Evolutionary conservation across 2,113 vertebrate genomes (phyloP).

Genomic region (Notarius quadriscutis): DNA sequence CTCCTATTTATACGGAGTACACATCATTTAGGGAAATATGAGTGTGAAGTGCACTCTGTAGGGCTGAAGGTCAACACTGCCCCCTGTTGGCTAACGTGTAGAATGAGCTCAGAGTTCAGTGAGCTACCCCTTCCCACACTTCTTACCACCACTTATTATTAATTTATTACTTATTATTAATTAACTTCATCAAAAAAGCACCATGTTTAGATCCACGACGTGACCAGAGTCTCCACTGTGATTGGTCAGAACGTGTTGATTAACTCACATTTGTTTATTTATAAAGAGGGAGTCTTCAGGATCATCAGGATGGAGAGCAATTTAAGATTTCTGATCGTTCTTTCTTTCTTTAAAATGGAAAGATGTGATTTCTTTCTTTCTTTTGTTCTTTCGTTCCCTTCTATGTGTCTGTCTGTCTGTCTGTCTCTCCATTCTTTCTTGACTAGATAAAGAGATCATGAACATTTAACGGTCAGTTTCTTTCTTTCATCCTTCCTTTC

Average conservation of each 20-base stretch:
- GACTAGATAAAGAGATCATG: background rate
- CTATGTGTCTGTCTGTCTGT: background rate
- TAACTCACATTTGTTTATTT: background rate
- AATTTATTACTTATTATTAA: background rate
- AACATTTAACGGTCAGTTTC: too few relatives aligned
- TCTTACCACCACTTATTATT: too few relatives aligned
- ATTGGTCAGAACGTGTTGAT: background rate
- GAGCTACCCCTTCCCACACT: background rate
- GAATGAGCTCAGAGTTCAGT: background rate
- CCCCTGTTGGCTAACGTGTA: conserved; percentile 5
- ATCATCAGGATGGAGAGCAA: background rate
- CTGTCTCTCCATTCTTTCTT: background rate
- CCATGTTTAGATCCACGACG: background rate
- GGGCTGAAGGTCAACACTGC: conserved; percentile 36
- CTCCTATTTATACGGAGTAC: conserved; percentile 14
- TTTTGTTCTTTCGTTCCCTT: background rate
- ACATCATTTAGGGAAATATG: background rate
- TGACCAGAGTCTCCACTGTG: background rate
- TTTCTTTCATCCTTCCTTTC: too few relatives aligned
- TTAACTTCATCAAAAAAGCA: background rate
- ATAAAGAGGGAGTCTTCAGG: background rate
- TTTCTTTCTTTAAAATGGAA: background rate
- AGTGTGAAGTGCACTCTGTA: background rate
- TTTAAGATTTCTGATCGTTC: background rate
- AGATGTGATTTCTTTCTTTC: background rate